Evolutionary conservation across 92 coral and sea anemone species (phyloP), one percentile per base, ranked within the genome.

Genomic region (Micromussa lordhowensis): DNA sequence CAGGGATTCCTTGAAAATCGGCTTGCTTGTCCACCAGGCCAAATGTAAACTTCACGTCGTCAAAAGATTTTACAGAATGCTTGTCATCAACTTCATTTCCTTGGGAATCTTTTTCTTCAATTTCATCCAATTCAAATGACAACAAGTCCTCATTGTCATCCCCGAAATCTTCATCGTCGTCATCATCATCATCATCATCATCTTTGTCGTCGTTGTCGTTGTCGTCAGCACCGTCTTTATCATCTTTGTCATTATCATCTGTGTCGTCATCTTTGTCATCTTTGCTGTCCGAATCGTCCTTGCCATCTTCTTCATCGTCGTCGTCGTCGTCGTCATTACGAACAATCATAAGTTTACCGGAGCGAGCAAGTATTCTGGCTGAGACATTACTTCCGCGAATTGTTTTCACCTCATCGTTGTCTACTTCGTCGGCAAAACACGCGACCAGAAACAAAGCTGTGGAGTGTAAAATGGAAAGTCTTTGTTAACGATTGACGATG

Each of bases 321-420:
- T 81, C 55, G 70, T 79, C 57, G 32, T 88, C 83, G 3, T 86
- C 49, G 22, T 86, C 87, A 1, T 36, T 6, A 19, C 87, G 87
- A 14, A 73, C 87, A 73, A 84, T 74, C 87, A 72, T 72, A n/a
- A 84, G 74, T 84, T 84, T 84, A 6, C 87, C 87, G 3, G 87
- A 84, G 26, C 80, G 71, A 32, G 78, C 87, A 15, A 53, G 49
- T 29, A 84, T 72, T 84, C 55, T 84, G 87, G 71, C 87, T 26
- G 79, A 71, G 70, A 84, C 87, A n/a, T 84, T 35, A 32, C 76
- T 74, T 22, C 54, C 87, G 74, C 80, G 87, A 84, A 84, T 72
- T 34, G 87, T 84, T 15, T 30, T 83, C 68, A 29, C 73, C 51
- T 82, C 76, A 32, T 36, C 58, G 9, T 55, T 75, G 80, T 84